phyloP scores from a whole-genome alignment of 2,113 vertebrate genomes.

The Scatophagus argus region DNA sequence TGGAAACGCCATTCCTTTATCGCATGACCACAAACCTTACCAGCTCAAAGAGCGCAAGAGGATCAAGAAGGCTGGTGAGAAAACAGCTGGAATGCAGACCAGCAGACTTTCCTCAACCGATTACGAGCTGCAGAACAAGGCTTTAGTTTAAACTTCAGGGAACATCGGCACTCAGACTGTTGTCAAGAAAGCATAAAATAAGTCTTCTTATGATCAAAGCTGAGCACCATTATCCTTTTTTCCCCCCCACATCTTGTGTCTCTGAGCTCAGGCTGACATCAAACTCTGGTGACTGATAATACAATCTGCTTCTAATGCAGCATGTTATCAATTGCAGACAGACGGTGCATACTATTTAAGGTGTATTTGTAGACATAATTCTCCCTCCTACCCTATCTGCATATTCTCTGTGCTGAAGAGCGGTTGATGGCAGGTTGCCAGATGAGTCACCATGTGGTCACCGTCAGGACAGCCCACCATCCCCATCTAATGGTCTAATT shows the following conservation, averaged over 20 bases:
- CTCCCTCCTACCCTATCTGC: constrained; percentile 43
- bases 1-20: constrained; percentile 94
- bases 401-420: constrained; percentile 39
- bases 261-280: constrained; percentile 44
- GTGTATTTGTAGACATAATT: constrained; percentile 55
- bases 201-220: constrained; percentile 50
- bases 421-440: constrained; percentile 51
- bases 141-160: constrained; percentile 26
- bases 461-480: constrained; percentile 36
- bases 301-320: constrained; percentile 38
- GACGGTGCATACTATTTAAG: constrained; percentile 50
- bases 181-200: constrained; percentile 42
- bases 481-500: constrained; percentile 63
- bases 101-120: background rate
- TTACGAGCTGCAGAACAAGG: constrained; percentile 12
- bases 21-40: constrained; percentile 99
- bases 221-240: constrained; percentile 26
- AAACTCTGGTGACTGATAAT: constrained; percentile 52
- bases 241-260: constrained; percentile 28
- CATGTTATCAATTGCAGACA: constrained; percentile 57
- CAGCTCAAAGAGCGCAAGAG: constrained; percentile 98
- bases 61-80: constrained; percentile 96
- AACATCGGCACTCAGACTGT: constrained; percentile 43
- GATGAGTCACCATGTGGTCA: constrained; percentile 18
- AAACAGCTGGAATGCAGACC: constrained; percentile 11